phyloP scores from a whole-genome alignment of 2,113 vertebrate genomes.

The Scalopus aquaticus region DNA sequence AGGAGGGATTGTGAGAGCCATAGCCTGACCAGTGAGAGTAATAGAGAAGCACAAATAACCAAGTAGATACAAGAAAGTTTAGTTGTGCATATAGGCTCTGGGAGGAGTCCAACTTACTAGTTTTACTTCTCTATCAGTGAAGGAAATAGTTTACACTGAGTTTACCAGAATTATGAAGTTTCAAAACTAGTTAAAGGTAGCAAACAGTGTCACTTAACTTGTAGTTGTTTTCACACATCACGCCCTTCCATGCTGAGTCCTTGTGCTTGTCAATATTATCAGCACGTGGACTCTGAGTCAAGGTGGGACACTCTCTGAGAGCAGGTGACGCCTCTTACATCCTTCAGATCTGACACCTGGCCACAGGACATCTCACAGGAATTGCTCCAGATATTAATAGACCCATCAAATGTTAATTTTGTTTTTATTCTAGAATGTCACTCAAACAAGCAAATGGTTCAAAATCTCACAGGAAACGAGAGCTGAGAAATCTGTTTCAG shows the following conservation, averaged over 20 bases:
- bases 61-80: background rate
- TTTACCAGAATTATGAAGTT: background rate
- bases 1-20: background rate
- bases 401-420: background rate
- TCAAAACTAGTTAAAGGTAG: background rate
- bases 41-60: background rate
- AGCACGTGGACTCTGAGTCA: too few relatives aligned
- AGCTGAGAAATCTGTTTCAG: background rate
- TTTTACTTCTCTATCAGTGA: background rate
- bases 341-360: background rate
- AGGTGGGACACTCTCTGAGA: background rate
- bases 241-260: background rate
- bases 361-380: background rate
- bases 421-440: background rate
- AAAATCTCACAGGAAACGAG: background rate
- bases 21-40: background rate
- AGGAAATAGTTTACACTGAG: background rate
- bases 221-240: background rate
- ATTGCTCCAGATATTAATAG: background rate
- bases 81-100: background rate
- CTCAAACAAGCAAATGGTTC: background rate
- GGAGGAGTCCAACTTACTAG: background rate
- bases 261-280: too few relatives aligned
- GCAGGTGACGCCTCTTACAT: rapidly evolving
- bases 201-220: background rate